These are phyloP conservation scores for Cacatua alba DNA, from an alignment of 2,113 vertebrate species.

Conservation along the genomic window DNA sequence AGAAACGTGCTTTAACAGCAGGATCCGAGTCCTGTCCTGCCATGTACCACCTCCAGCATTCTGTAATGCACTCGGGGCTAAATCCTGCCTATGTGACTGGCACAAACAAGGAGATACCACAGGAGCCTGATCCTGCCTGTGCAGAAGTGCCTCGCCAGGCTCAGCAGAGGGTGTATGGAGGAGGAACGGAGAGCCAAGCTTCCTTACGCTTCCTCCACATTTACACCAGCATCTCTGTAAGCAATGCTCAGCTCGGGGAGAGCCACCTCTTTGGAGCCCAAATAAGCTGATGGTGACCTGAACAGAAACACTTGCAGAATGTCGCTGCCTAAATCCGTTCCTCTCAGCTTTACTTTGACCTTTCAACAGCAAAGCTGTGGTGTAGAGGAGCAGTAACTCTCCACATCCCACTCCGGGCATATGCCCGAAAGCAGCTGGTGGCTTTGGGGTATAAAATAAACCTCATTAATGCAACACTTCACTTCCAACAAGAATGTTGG, in stretches of 20 bases:
- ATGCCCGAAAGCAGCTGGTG: not conserved
- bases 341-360: not conserved
- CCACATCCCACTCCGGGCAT: not conserved
- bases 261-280: not conserved
- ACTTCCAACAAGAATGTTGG: not conserved
- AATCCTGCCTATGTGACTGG: not conserved
- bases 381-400: not conserved
- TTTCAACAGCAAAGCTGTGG: not conserved
- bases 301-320: not conserved
- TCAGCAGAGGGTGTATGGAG: fast-evolving
- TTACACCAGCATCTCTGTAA: not conserved
- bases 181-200: not conserved
- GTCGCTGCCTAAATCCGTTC: not conserved
- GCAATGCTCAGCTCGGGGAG: not conserved
- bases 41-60: fast-evolving
- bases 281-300: not conserved
- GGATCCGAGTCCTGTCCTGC: not conserved
- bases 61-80: not conserved
- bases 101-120: not conserved
- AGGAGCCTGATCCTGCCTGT: not conserved
- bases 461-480: not conserved
- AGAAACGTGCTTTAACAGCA: not conserved
- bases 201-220: not conserved
- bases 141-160: fast-evolving
- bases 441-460: not conserved